Evolutionary conservation across 1,140 invertebrate species (phyloP).

Genomic region (Drosophila albomicans): DNA sequence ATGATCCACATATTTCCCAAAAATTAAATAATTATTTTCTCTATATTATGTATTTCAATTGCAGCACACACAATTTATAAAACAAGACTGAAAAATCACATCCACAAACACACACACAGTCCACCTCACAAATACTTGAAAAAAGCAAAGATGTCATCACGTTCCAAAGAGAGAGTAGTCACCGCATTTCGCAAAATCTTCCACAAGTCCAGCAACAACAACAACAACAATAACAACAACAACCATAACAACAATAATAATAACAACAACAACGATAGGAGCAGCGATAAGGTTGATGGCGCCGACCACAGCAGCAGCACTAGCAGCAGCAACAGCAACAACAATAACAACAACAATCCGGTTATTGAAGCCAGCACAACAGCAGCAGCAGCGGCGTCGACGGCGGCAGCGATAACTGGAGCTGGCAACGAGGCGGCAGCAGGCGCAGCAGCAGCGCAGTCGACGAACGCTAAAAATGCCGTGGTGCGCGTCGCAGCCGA

Average conservation of each 20-base stretch:
- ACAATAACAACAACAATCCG: slow-evolving; percentile 88
- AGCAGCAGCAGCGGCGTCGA: slow-evolving; percentile 17
- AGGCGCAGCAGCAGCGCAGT: slow-evolving; percentile 12
- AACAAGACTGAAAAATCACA: slow-evolving; percentile 61
- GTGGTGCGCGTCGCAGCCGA: slow-evolving; percentile 65
- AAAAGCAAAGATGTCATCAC: slow-evolving; percentile 88
- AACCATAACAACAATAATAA: slow-evolving; percentile 85
- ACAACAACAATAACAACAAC: slow-evolving; percentile 77
- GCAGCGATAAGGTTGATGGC: slow-evolving; percentile 78
- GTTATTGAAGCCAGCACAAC: slow-evolving; percentile 66
- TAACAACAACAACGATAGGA: slow-evolving; percentile 86
- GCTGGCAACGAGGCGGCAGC: slow-evolving; percentile 10
- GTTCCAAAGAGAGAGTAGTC: slow-evolving; percentile 90
- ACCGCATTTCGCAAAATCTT: slow-evolving; percentile 92
- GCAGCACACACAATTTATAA: slow-evolving; percentile 44
- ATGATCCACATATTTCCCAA: too few relatives aligned
- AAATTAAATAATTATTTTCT: too few relatives aligned
- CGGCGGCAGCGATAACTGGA: slow-evolving; percentile 6
- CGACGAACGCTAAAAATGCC: slow-evolving; percentile 57
- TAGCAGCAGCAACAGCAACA: slow-evolving; percentile 68
- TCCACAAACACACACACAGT: slow-evolving; percentile 21
- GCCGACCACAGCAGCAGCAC: slow-evolving; percentile 38
- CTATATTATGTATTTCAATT: slow-evolving; percentile 1
- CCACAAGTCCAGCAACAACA: slow-evolving; percentile 87
- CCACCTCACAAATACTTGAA: slow-evolving; percentile 23